Percentiles rank a stretch among this genome's conserved stretches.
These are phyloP conservation scores for Drosophila subpulchrella DNA, from an alignment of 1,140 invertebrate genomes.

Conservation along the genomic window DNA sequence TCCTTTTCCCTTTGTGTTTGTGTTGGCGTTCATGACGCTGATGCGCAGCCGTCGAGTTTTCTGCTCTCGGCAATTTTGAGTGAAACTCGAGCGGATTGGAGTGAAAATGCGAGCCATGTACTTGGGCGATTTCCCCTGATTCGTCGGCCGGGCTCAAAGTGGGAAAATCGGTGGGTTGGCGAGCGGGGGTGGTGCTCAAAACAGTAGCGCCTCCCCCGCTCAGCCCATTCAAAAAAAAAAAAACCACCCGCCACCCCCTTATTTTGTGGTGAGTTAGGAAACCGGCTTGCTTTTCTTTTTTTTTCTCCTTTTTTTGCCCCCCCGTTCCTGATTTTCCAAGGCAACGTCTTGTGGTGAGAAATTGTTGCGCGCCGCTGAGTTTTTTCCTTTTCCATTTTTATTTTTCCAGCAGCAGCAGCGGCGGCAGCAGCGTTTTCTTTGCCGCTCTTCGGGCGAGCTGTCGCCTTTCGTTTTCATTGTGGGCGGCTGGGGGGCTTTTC, in stretches of 20 bases:
- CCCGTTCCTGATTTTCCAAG: conserved; percentile 58
- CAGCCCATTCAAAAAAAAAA: neutral
- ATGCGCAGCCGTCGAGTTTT: conserved; percentile 54
- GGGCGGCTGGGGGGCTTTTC: conserved; percentile 2
- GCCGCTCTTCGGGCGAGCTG: conserved; percentile 36
- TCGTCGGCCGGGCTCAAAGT: conserved; percentile 63
- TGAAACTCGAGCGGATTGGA: conserved; percentile 29
- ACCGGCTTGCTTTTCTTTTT: conserved; percentile 38
- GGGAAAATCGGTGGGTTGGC: conserved; percentile 5
- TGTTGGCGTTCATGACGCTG: neutral
- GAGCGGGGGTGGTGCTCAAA: conserved; percentile 1
- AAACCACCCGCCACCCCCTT: conserved; percentile 11
- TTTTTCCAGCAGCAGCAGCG: neutral
- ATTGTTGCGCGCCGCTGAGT: conserved; percentile 74
- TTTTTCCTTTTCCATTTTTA: conserved; percentile 27
- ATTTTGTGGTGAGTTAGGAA: conserved; percentile 75
- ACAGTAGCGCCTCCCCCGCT: conserved; percentile 2
- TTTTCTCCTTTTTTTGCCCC: conserved; percentile 13
- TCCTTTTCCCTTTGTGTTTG: conserved; percentile 13
- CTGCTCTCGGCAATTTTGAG: conserved; percentile 44
- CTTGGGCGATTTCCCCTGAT: conserved; percentile 72
- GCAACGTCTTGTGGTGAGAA: conserved; percentile 74
- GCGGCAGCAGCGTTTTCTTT: conserved; percentile 26
- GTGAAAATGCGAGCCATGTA: conserved; percentile 45
- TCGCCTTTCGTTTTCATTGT: conserved; percentile 73